Base-by-base conservation (phyloP, 2,888 invertebrate species). In the Maniola hyperantus region DNA sequence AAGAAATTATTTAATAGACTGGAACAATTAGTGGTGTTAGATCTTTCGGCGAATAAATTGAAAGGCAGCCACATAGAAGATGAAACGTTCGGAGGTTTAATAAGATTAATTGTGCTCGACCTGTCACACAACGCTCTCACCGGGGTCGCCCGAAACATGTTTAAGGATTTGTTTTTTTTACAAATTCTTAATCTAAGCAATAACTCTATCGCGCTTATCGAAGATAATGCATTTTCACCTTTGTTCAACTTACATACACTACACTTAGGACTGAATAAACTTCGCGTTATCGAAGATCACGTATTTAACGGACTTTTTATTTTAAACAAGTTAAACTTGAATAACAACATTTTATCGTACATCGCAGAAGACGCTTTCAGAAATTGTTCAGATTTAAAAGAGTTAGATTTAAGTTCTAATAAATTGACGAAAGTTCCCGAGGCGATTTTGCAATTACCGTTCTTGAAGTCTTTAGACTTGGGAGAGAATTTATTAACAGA, bases 401-500 rank as follows among this genome's bases (percentile, higher is more conserved):
- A 98, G 83, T 92, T 98, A 74, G 97, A 97, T 88, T 90, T 98
- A 74, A 97, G 97, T 87, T 96, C 97, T 53, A 98, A 98, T 90
- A 96, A 96, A 78, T 92, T 98, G 74, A 93, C 94, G 63, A 94
- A 95, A 78, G 95, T 98, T 71, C 98, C 98, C n/a, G 96, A 96
- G 81, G 97, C 97, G 2, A 93, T 97, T 75, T 94, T 95, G 82
- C 96, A 96, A 82, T 92, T 97, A 76, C 94, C 96, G 72, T 96
- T 97, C 84, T 92, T 99, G 80, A 97, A 97, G 89, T 97, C 97
- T 10, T 92, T 99, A 71, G 97, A 98, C 87, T 93, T 99, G 82
- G 98, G 97, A 64, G 97, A 98, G 87, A 99, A 99, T 91, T 95
- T 96, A 83, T 96, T 99, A 76, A 95, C 94, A 70, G 95, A 95